Evolutionary conservation across 2,888 invertebrate species (phyloP), one percentile per base, ranked within the genome.

Genomic region (Aporophyla lueneburgensis): DNA sequence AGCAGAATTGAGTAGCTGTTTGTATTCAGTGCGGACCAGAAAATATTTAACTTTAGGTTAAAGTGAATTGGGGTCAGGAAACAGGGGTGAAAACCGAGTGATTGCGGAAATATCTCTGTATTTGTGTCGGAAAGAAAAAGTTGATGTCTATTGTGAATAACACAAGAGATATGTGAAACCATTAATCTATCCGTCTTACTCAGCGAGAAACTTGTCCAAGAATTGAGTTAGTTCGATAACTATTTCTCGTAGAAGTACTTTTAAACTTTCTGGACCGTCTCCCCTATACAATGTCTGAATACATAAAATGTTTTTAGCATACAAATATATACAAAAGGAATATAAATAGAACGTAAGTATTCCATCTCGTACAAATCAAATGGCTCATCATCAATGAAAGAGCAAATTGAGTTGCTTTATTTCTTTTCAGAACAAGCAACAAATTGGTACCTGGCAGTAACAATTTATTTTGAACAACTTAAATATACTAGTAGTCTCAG

Each of bases 31-130:
- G 74, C 73, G 69, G 78, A 79, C 78, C 81, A 83, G 81, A 89
- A 89, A 89, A 90, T 87, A 88, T 91, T 90, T 87, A 86, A 89
- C 87, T 89, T 87, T 77, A 83, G 88, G 89, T 86, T 86, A 83
- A 90, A 91, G 87, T 91, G 90, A 91, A 92, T 92, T 90, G 90
- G 83, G 89, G 89, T 91, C 90, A 90, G 89, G 86, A 89, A 89
- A 87, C 80, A 74, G 84, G 87, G 80, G 84, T 88, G 86, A 89
- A 86, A 90, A 90, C 89, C 86, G 89, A 90, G 83, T 89, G 88
- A 89, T 89, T 88, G 87, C 72, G 68, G 85, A 89, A 90, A 89
- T 87, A 83, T 86, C 76, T 88, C 79, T 86, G 81, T 86, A 86
- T 88, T 88, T 89, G 83, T 80, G 82, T 85, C 76, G 81, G 81